Evolutionary conservation across 2,888 invertebrate species (phyloP).

Genomic region (Prenolepis imparis): DNA sequence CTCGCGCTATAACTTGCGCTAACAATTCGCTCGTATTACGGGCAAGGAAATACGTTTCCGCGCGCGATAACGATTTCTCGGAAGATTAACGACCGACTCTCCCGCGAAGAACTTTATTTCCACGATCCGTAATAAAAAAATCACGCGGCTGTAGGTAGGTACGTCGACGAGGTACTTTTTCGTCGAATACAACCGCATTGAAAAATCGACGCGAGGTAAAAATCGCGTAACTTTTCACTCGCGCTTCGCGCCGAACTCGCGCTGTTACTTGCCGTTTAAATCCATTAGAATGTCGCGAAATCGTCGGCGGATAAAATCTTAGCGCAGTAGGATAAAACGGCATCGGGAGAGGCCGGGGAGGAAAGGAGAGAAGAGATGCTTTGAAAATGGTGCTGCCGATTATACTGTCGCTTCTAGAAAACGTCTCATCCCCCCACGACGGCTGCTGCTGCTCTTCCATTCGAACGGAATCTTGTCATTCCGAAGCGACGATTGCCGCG

Average conservation of each 20-base stretch:
- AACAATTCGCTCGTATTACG: slow-evolving; percentile 44
- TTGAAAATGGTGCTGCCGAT: slow-evolving; percentile 57
- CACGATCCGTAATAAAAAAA: slow-evolving; percentile 16
- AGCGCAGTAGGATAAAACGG: slow-evolving; percentile 19
- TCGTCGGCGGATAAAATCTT: slow-evolving; percentile 41
- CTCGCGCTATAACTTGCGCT: slow-evolving; percentile 3
- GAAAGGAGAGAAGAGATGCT: not conserved
- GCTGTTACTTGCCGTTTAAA: slow-evolving; percentile 46
- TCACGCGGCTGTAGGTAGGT: slow-evolving; percentile 16
- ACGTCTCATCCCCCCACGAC: slow-evolving; percentile 20
- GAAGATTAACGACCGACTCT: slow-evolving; percentile 37
- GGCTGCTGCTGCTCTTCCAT: slow-evolving; percentile 43
- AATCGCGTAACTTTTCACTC: slow-evolving; percentile 43
- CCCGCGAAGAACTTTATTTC: slow-evolving; percentile 31
- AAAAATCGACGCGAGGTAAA: slow-evolving; percentile 32
- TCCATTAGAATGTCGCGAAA: slow-evolving; percentile 50
- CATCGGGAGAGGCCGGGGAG: no score
- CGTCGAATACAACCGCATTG: slow-evolving; percentile 17
- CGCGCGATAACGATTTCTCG: slow-evolving; percentile 36
- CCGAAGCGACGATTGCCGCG: slow-evolving; percentile 68
- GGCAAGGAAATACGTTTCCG: slow-evolving; percentile 24
- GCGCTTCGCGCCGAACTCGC: not conserved
- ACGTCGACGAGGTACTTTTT: slow-evolving; percentile 29
- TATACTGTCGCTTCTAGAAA: slow-evolving; percentile 56
- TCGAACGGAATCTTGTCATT: slow-evolving; percentile 62